Evolutionary conservation across 2,797 vertebrate species (phyloP).

Genomic region (Hydrophis major): DNA sequence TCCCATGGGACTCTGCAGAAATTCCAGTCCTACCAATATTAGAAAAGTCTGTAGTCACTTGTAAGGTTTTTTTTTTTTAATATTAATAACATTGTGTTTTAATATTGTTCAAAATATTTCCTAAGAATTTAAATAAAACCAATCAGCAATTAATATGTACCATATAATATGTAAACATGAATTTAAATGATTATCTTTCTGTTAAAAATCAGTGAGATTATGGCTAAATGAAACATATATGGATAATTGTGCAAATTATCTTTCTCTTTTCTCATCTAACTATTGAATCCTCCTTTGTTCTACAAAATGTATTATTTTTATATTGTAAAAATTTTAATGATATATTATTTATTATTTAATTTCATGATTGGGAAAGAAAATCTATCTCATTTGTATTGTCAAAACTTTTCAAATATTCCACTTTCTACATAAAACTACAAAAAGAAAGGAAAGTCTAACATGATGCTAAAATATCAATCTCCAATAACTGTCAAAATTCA

Average conservation of each 20-base stretch:
- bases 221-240: constrained; percentile 18
- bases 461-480: not conserved
- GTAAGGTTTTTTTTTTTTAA: constrained; percentile 34
- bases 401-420: constrained; percentile 24
- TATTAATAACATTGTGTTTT: constrained; percentile 22
- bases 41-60: constrained; percentile 44
- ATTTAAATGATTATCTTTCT: not conserved
- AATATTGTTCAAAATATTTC: not conserved
- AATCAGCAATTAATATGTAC: constrained; percentile 9
- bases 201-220: not conserved
- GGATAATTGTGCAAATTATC: not conserved
- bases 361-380: constrained; percentile 9
- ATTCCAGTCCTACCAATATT: constrained; percentile 23
- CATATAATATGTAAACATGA: not conserved
- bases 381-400: not conserved
- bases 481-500: not conserved
- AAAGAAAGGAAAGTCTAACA: constrained; percentile 5
- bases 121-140: not conserved
- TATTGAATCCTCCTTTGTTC: constrained; percentile 24
- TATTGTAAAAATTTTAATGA: constrained; percentile 46
- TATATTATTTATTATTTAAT: constrained; percentile 54
- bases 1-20: not conserved
- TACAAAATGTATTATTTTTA: constrained; percentile 34
- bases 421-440: not conserved
- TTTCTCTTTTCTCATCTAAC: not conserved